These are phyloP conservation scores for Carduelis carduelis DNA, from an alignment of 2,797 vertebrate genomes.

Conservation along the genomic window DNA sequence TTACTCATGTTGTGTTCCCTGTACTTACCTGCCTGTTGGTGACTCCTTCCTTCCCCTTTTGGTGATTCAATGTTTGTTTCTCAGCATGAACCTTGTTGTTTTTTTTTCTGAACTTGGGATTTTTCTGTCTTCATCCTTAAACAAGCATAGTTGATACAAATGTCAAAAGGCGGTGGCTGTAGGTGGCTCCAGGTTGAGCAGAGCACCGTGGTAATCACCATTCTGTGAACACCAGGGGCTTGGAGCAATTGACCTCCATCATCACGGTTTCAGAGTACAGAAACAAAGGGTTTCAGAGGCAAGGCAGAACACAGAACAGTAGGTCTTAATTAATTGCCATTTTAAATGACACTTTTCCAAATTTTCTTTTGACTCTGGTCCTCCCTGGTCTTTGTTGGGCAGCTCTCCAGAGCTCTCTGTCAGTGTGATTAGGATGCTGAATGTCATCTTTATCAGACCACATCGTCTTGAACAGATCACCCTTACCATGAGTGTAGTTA, in stretches of 20 bases:
- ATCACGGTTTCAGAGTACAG: neutral
- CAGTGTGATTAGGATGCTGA: neutral
- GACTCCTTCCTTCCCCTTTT: neutral
- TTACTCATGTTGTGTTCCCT: neutral
- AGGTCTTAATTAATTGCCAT: neutral
- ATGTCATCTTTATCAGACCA: neutral
- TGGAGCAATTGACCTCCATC: neutral
- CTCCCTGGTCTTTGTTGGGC: neutral
- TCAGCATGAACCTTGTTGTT: neutral
- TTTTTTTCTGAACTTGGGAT: neutral
- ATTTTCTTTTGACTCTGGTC: neutral
- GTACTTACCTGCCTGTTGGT: neutral
- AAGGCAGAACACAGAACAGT: neutral
- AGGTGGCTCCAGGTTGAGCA: neutral
- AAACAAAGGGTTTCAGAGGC: neutral
- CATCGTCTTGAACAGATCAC: neutral
- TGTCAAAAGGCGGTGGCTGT: neutral
- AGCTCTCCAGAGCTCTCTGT: neutral
- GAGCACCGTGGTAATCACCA: neutral
- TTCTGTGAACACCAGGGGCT: neutral
- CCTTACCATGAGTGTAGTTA: neutral
- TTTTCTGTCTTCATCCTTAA: neutral
- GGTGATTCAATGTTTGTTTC: neutral
- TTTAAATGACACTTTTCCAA: neutral
- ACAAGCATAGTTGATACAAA: neutral